Base-by-base conservation (phyloP, 2,797 vertebrate genomes). In the Oryzias dopingdopingensis region DNA sequence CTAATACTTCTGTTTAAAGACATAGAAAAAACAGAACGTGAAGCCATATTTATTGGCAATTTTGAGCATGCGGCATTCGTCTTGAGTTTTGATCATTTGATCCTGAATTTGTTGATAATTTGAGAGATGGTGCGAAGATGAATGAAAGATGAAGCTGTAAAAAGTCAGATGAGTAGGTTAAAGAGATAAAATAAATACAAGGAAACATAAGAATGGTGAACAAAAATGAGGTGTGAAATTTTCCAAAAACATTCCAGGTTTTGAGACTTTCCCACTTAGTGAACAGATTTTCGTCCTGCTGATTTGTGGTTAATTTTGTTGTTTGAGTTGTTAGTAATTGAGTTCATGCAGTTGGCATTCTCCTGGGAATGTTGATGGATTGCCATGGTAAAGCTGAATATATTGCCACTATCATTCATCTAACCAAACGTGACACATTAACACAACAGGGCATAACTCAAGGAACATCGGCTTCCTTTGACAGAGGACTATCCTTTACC, bases 391-490 rank as follows among this genome's bases (percentile, higher is more conserved):
- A 78, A 73, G 84, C 88, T 84, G 83, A 88, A 84, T 88, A 79
- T 82, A 84, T 81, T 84, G 85, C 78, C 66, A 74, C 68, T 80
- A 86, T 89, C 89, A 70, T 90, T 86, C 86, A 89, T 91, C 86
- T 89, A 80, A 72, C 80, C 79, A 83, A 85, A 86, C 78, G 81
- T 85, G 88, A 86, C 85, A 83, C 56, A 78, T 68, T 65, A 68
- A 65, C 76, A 84, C 80, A 85, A 76, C 80, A 65, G 72, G 77
- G 76, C 67, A 83, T 88, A 87, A 89, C 78, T 90, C 86, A 88
- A 67, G 77, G 72, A 72, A 62, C 62, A 81, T 77, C 71, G 56
- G 26, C 41, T 20, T 48, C 52, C 64, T 63, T 65, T 79, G 74
- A 83, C 67, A 79, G 76, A 72, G 48, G 56, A 52, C 68, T 61